Evolutionary conservation across 1,140 invertebrate species (phyloP), one percentile per base, ranked within the genome.

Genomic region (Drosophila mauritiana): DNA sequence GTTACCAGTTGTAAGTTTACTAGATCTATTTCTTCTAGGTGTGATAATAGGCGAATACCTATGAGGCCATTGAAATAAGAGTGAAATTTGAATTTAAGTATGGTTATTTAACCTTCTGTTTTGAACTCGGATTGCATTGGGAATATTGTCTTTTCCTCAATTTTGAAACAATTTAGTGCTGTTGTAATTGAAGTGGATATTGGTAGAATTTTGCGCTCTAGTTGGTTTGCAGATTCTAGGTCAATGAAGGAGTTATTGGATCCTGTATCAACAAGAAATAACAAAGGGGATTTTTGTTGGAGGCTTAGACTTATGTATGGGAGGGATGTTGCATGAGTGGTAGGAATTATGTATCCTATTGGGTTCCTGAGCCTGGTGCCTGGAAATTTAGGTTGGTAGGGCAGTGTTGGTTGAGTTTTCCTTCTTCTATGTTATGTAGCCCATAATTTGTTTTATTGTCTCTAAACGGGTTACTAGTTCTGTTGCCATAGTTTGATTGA

Each of bases 111-210:
- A 12, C 27, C 2, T 20, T 39, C 31, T 10, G 54, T 27, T 40
- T 57, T 46, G 27, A 57, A 46, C 46, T 57, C 25, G 25, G 55
- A 4, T 57, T 11, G 6, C 45, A 57, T 12, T 10, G 34, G 45
- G 34, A 2, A 4, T 40, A 43, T 45, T 34, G 45, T 34, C 34
- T 45, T 42, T 3, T 45, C 5, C 6, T 27, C 25, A 5, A 27
- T 27, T 27, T 27, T 27, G 25, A 27, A 27, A 27, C 40, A 0
- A 45, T 57, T 20, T 43, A 42, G 1, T 34, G 34, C 5, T 20
- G 12, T 57, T 43, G 25, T 27, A 27, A 27, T 27, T 27, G 25
- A 27, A 6, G 25, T 27, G 25, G 25, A 27, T 5, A 6, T 27
- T 27, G 25, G 25, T 6, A 27, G 25, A 6, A 27, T 6, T 31